Base-by-base conservation (phyloP, 2,113 vertebrate genomes). In the Noturus placidus region DNA sequence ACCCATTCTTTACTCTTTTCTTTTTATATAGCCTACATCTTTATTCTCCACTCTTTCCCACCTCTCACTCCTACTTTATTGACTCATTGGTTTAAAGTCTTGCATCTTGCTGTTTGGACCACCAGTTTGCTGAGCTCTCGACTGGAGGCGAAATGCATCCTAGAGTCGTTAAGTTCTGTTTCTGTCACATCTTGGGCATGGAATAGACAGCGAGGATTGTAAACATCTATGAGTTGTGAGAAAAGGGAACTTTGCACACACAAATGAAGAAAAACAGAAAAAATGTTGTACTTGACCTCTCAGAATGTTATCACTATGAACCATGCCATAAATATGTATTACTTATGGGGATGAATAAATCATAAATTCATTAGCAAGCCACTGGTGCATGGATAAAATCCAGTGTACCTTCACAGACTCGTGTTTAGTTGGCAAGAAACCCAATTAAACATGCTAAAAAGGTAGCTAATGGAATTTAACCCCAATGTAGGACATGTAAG, bases 241-340 rank as follows among this genome's bases (percentile, higher is more conserved):
- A 88, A 90, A 86, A 74, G 72, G 76, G 86, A 88, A 90, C 15
- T 14, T 52, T 33, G 2, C 17, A 80, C 50, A 59, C 35, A 56
- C 57, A 42, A 78, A 88, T 54, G 8, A 17, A 59, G 35, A 20
- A 5, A 87, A 27, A 84, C 65, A 65, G 0, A 10, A 15, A 54
- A 54, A 52, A 50, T 13, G 38, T 25, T 25, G 33, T 80, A 52
- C 65, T 79, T 84, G 74, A 59, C 14, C 27, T 84, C 42, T 87
- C 52, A 63, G 42, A 80, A 8, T 27, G 15, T 65, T n/a, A 19
- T 85, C 59, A 81, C 63, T 50, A 83, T 70, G 77, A 67, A n/a
- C 27, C 72, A 84, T 4, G 4, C 20, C 17, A 30, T 20, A 27
- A 30, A 25, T 76, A 14, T 27, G 25, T 50, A 76, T 50, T 27